Evolutionary conservation across 2,797 vertebrate species (phyloP).

Genomic region (Sebastes flavidus): DNA sequence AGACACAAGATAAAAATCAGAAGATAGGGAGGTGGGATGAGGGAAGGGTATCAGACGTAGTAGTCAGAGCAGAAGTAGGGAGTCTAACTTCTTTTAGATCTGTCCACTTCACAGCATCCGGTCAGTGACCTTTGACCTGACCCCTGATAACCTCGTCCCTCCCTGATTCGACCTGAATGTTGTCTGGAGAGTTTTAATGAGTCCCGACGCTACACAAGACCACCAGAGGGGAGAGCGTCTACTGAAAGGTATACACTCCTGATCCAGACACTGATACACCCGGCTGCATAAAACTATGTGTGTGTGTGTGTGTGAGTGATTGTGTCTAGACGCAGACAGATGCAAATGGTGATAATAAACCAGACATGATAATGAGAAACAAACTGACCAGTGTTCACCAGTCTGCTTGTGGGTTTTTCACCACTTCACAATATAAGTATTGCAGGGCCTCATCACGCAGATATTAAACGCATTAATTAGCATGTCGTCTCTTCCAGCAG

Average conservation of each 20-base stretch:
- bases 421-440: not conserved
- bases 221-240: not conserved
- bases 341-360: slow-evolving; percentile 23
- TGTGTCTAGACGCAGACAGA: slow-evolving; percentile 19
- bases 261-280: slow-evolving; percentile 54
- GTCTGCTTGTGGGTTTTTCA: not conserved
- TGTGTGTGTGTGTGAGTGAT: not conserved
- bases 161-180: slow-evolving; percentile 8
- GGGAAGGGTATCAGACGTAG: not conserved
- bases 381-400: not conserved
- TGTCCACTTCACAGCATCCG: slow-evolving; percentile 34
- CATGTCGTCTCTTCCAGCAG: slow-evolving; percentile 18
- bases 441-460: slow-evolving; percentile 14
- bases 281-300: slow-evolving; percentile 8
- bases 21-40: not conserved
- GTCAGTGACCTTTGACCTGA: slow-evolving; percentile 58
- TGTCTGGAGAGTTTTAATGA: slow-evolving; percentile 9
- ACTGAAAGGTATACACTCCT: not conserved
- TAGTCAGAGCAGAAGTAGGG: slow-evolving; percentile 8
- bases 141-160: slow-evolving; percentile 48
- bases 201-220: not conserved
- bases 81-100: slow-evolving; percentile 36
- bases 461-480: slow-evolving; percentile 58
- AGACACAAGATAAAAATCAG: slow-evolving; percentile 15
- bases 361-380: slow-evolving; percentile 20